Evolutionary conservation across 2,113 vertebrate genomes (phyloP).

Genomic region (Anas platyrhynchos): DNA sequence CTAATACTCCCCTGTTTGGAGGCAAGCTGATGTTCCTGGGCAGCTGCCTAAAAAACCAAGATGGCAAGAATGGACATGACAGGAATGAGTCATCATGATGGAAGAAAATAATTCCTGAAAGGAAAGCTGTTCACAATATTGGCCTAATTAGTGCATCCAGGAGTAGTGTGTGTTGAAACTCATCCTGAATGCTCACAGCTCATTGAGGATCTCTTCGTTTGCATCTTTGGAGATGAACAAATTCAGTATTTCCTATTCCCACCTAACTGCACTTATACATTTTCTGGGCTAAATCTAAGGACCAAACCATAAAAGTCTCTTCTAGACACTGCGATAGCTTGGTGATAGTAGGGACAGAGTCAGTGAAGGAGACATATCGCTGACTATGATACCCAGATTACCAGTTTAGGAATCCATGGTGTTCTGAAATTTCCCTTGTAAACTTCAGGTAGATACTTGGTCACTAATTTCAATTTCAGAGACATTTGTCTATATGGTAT

Average conservation of each 20-base stretch:
- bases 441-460: background rate
- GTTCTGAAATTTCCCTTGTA: background rate
- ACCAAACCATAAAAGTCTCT: background rate
- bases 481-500: background rate
- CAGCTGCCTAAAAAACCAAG: background rate
- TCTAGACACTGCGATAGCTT: background rate
- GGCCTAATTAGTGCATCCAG: background rate
- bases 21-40: too few species aligned
- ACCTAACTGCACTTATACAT: background rate
- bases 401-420: background rate
- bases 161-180: background rate
- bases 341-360: background rate
- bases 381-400: background rate
- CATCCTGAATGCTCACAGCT: background rate
- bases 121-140: background rate
- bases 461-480: background rate
- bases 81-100: background rate
- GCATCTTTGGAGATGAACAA: background rate
- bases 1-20: too few species aligned
- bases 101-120: background rate
- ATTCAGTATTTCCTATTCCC: background rate
- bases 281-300: background rate
- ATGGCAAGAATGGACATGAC: background rate
- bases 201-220: background rate
- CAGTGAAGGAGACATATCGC: background rate